Evolutionary conservation across 2,888 invertebrate species (phyloP), one percentile per base, ranked within the genome.

Genomic region (Norana najaformis): DNA sequence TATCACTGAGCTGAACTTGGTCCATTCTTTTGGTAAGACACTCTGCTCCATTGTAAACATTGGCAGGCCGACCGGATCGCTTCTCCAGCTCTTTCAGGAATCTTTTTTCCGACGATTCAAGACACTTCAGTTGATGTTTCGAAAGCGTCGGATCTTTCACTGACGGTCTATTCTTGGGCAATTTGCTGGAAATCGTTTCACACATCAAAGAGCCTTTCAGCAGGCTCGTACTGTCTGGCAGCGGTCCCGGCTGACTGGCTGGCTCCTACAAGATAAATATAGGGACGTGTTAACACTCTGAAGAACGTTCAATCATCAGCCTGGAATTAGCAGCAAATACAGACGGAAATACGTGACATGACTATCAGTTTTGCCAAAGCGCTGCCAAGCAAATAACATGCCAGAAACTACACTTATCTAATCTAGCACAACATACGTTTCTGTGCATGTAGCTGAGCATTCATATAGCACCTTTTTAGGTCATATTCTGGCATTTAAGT

Each of bases 231-330:
- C 4, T n/a, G 69, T 30, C 69, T n/a, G 69, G 69, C 69, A 11
- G 69, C n/a, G n/a, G n/a, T n/a, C n/a, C n/a, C n/a, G n/a, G n/a
- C n/a, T 69, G 69, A n/a, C 69, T 69, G 69, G n/a, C n/a, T 69
- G n/a, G 69, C n/a, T 69, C 69, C 69, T 69, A 13, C 3, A n/a
- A 69, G 69, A 30, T 8, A 69, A 8, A 20, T 20, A 47, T 47
- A n/a, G 69, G 30, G 69, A 69, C n/a, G 69, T 69, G 69, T 69
- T n/a, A 69, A 69, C 69, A 69, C 69, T 47, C 47, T 69, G 69
- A 69, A n/a, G 69, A 30, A 69, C 0, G 69, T n/a, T 69, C 11
- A 69, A 69, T 69, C 69, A 69, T 69, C n/a, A 6, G 11, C n/a
- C 30, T 8, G 69, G n/a, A 69, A 69, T 69, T 11, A n/a, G n/a